Evolutionary conservation across 2,797 vertebrate species (phyloP).

Genomic region (Dicrostonyx torquatus): DNA sequence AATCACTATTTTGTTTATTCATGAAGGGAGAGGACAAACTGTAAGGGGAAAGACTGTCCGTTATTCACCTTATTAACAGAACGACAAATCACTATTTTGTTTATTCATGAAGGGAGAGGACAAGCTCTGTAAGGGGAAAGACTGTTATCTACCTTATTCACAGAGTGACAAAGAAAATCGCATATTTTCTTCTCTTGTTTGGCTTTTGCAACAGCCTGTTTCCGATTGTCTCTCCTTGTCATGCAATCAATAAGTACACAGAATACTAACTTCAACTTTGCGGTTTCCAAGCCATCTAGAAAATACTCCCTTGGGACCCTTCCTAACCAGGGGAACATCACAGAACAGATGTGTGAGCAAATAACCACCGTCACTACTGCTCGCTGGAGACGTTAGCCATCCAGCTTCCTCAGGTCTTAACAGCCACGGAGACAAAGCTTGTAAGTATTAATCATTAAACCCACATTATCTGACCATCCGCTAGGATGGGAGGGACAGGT

Average conservation of each 20-base stretch:
- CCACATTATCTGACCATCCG: not conserved
- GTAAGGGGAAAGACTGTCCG: not conserved
- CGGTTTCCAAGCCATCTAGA: not conserved
- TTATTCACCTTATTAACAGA: not conserved
- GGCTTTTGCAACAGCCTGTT: not conserved
- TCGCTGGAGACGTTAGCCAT: not conserved
- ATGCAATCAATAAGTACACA: not conserved
- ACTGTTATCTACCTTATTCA: not conserved
- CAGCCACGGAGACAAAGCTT: not conserved
- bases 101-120: not conserved
- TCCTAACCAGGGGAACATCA: not conserved
- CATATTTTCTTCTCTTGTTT: not conserved
- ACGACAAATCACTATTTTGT: not conserved
- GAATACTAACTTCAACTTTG: not conserved
- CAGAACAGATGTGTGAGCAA: not conserved
- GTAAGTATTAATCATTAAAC: not conserved
- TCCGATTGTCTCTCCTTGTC: not conserved
- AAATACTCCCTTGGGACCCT: not conserved
- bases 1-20: not conserved
- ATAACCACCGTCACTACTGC: not conserved
- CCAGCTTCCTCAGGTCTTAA: not conserved
- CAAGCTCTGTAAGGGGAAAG: not conserved
- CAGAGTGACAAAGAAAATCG: too few relatives aligned
- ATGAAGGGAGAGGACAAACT: not conserved
- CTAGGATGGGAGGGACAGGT: not conserved